Evolutionary conservation across 2,888 invertebrate species (phyloP), one percentile per base, ranked within the genome.

Genomic region (Ectobius pallidus): DNA sequence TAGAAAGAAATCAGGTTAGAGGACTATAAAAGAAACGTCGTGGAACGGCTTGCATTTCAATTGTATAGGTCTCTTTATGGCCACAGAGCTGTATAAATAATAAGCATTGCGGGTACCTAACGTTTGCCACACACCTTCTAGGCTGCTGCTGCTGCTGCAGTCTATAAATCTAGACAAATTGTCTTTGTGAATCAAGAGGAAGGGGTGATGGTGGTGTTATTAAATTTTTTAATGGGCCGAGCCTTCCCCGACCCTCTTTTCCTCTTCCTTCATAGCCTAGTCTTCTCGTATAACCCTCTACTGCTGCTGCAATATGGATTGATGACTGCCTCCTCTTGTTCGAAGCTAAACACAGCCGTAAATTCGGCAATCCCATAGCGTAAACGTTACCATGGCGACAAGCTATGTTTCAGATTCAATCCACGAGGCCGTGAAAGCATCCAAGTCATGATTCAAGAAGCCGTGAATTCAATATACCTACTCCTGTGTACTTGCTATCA

Each of bases 141-240:
- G 0, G 25, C 42, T 42, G 22, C 42, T 39, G 42, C 63, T n/a
- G 63, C 30, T 39, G 42, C 63, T n/a, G 63, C 30, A 44, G 65
- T 46, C 65, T 46, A 65, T 65, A 65, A 65, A 65, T 63, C 46
- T 44, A 44, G 70, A 70, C 70, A 70, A 70, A 70, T 62, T 62
- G 70, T 70, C 70, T 46, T 63, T 70, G 70, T 70, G 70, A 58
- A 49, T 58, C 34, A 44, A 46, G 70, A 18, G n/a, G 44, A 52
- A 42, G 34, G 44, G 32, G 20, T n/a, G 71, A 42, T 52, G 71
- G 25, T 27, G 69, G 32, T 58, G 72, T 72, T 72, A 72, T 72
- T 72, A 72, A 72, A 72, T 72, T 72, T 72, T 68, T 68, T 72
- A 72, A 72, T 72, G 72, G 69, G 58, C 20, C 30, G 30, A 46